Evolutionary conservation across 1,140 invertebrate species (phyloP).

Genomic region (Halictus rubicundus): DNA sequence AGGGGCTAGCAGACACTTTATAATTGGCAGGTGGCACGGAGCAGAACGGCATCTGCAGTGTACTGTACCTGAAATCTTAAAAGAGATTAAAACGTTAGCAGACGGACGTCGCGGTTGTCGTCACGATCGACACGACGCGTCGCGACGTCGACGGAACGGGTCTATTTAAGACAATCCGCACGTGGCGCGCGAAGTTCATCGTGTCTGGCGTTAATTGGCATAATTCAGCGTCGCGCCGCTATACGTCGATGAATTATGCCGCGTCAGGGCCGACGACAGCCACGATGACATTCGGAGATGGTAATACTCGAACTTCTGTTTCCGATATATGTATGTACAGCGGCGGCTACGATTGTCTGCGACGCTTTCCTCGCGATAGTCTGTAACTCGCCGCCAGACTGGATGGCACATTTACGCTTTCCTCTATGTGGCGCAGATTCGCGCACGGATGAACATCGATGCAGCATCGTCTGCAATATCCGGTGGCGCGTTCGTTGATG

Average conservation of each 20-base stretch:
- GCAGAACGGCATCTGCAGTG: too few relatives aligned
- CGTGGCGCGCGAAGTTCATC: conserved; percentile 39
- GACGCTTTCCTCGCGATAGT: neutral
- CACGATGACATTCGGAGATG: conserved; percentile 5
- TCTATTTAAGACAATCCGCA: conserved; percentile 46
- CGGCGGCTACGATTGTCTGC: conserved; percentile 20
- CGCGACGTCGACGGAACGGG: neutral
- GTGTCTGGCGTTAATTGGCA: conserved; percentile 51
- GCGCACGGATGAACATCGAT: conserved; percentile 8
- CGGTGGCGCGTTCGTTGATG: neutral
- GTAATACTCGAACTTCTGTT: conserved; percentile 32
- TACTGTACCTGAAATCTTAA: too few relatives aligned
- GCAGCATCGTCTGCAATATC: conserved; percentile 17
- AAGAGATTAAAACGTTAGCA: neutral
- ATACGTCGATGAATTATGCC: conserved; percentile 55
- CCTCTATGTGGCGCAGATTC: conserved; percentile 13
- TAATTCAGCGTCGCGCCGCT: conserved; percentile 26
- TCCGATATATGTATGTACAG: conserved; percentile 5
- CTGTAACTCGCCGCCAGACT: neutral
- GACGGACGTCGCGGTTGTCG: neutral
- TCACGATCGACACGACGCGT: neutral
- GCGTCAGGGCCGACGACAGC: conserved; percentile 25
- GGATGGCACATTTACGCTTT: conserved; percentile 29
- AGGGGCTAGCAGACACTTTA: too few relatives aligned
- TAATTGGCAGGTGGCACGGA: too few relatives aligned